A percentile compares a stretch with the other conserved stretches of the same genome.
These are phyloP conservation scores for Lindbergichthys nudifrons DNA, from an alignment of 2,797 vertebrate genomes.

Conservation along the genomic window DNA sequence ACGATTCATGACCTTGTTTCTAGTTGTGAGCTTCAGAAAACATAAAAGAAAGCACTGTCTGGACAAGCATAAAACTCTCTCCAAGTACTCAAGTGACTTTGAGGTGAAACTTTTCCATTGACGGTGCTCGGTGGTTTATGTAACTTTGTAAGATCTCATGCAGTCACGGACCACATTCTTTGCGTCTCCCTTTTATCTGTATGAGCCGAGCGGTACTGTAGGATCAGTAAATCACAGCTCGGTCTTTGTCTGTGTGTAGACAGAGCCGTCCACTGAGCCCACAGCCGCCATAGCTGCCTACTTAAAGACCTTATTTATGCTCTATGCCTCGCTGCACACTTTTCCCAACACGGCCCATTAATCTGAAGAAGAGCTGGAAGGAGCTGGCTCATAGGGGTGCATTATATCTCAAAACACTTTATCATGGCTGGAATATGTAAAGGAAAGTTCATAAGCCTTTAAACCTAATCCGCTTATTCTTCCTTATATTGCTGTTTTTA, in stretches of 20 bases:
- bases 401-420: slow-evolving; percentile 72
- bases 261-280: slow-evolving; percentile 68
- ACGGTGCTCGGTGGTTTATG: slow-evolving; percentile 47
- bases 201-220: slow-evolving; percentile 59
- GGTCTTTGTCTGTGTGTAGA: slow-evolving; percentile 76
- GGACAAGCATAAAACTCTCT: slow-evolving; percentile 47
- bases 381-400: slow-evolving; percentile 74
- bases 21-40: slow-evolving; percentile 51
- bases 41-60: slow-evolving; percentile 31
- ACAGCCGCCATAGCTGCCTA: slow-evolving; percentile 76
- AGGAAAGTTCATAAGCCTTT: slow-evolving; percentile 57
- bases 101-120: slow-evolving; percentile 58
- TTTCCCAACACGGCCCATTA: slow-evolving; percentile 83
- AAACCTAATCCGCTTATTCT: slow-evolving; percentile 39
- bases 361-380: slow-evolving; percentile 77
- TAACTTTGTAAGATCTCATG: slow-evolving; percentile 54
- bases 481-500: slow-evolving; percentile 7
- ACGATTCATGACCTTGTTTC: slow-evolving; percentile 61
- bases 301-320: slow-evolving; percentile 83
- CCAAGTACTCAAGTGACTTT: slow-evolving; percentile 42
- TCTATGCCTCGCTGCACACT: slow-evolving; percentile 79
- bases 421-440: slow-evolving; percentile 67
- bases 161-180: slow-evolving; percentile 61
- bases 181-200: slow-evolving; percentile 68
- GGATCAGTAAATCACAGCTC: slow-evolving; percentile 76